Evolutionary conservation across 64 coral and sea anemone species (phyloP).

Genomic region (Montipora sp.): DNA sequence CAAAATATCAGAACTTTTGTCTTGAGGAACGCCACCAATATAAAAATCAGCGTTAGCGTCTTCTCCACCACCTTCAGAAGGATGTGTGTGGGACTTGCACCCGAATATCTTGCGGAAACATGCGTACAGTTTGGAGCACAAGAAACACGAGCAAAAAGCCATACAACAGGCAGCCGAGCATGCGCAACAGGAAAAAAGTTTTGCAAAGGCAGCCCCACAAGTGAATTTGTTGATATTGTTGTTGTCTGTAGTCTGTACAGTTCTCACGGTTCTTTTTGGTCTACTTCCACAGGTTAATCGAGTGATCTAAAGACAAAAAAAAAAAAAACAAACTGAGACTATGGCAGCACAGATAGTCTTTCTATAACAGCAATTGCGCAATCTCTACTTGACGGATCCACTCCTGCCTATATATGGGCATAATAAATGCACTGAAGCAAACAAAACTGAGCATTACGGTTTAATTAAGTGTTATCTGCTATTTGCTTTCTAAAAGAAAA

Average conservation of each 20-base stretch:
- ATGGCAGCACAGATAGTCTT: not conserved
- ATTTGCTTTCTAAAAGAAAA: not conserved
- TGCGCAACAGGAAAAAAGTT: constrained; percentile 27
- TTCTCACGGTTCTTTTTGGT: constrained; percentile 4
- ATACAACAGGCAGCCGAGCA: constrained; percentile 68
- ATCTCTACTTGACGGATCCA: no score
- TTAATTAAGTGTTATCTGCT: no score
- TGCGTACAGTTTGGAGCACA: constrained; percentile 45
- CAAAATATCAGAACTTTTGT: constrained; percentile 77
- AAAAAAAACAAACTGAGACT: not conserved
- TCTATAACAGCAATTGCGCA: not conserved
- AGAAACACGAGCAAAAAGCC: constrained; percentile 69
- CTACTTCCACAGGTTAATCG: constrained; percentile 57
- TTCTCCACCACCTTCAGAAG: not conserved
- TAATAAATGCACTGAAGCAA: no score
- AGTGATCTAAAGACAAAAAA: constrained; percentile 35
- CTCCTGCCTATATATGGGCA: no score
- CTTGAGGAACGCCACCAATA: constrained; percentile 79
- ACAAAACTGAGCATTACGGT: no score
- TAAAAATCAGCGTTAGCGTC: constrained; percentile 73
- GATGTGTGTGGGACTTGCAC: constrained; percentile 60
- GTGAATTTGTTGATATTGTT: not conserved
- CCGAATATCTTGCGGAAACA: constrained; percentile 66
- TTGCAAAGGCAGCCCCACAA: constrained; percentile 12
- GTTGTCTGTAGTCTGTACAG: not conserved